phyloP scores from a whole-genome alignment of 2,113 vertebrate species.

The Eonycteris spelaea region DNA sequence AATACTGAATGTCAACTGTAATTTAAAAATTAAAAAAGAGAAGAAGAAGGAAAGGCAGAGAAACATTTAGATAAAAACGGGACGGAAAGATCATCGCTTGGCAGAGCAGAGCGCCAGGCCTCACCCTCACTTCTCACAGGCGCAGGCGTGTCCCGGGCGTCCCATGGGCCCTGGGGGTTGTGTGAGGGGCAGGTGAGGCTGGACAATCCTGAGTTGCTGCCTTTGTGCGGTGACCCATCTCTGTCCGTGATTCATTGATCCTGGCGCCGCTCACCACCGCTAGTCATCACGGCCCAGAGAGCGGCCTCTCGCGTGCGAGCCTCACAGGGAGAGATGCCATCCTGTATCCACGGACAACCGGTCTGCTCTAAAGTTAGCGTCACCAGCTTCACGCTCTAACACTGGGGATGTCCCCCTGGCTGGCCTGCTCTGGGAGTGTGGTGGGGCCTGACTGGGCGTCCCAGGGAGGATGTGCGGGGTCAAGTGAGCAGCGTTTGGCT shows the following conservation, averaged over 20 bases:
- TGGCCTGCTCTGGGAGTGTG: not conserved
- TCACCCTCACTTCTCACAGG: not conserved
- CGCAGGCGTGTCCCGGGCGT: rapidly evolving
- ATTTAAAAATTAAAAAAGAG: too few species aligned
- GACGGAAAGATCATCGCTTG: not conserved
- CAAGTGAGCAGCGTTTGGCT: not conserved
- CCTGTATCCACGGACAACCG: rapidly evolving
- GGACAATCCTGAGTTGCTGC: not conserved
- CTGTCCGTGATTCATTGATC: not conserved
- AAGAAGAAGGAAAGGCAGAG: not conserved
- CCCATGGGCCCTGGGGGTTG: not conserved
- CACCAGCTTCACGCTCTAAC: not conserved
- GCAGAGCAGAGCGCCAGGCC: not conserved
- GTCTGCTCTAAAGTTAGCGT: not conserved
- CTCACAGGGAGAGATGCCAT: not conserved
- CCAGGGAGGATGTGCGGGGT: not conserved
- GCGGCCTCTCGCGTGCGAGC: not conserved
- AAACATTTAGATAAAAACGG: not conserved
- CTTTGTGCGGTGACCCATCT: not conserved
- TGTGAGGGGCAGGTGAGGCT: not conserved
- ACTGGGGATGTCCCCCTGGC: not conserved
- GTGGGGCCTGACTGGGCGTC: not conserved
- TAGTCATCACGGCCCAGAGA: not conserved
- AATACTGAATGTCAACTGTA: too few species aligned
- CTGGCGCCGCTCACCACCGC: rapidly evolving